A percentile compares a stretch with the other conserved stretches of the same genome.
phyloP scores from a whole-genome alignment of 2,113 vertebrate species.

The Mola mola region DNA sequence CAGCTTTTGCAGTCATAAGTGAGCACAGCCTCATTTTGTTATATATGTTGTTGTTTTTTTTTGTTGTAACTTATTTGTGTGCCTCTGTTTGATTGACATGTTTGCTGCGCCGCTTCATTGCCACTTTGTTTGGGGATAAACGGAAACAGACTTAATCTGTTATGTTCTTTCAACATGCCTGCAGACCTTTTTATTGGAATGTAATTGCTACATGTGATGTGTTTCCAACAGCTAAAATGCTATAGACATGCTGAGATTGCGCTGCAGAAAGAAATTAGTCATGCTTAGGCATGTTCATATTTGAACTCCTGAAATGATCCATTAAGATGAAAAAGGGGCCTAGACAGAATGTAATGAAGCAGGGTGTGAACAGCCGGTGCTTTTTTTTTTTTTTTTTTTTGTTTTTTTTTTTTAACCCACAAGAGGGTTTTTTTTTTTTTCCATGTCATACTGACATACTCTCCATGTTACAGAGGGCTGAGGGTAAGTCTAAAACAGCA shows the following conservation, averaged over 20 bases:
- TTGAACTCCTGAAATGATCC: slow-evolving; percentile 4
- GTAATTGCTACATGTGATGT: background rate
- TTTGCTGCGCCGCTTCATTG: background rate
- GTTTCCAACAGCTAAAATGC: slow-evolving; percentile 1
- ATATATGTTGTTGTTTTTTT: too few relatives aligned
- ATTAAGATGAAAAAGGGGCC: too few relatives aligned
- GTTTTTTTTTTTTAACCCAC: background rate
- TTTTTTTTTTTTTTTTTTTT: slow-evolving; percentile 5
- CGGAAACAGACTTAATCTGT: background rate
- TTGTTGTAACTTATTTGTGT: slow-evolving; percentile 12
- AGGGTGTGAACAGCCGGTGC: background rate
- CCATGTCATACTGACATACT: too few relatives aligned
- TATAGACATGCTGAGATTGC: background rate
- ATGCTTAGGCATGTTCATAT: background rate
- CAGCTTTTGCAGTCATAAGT: slow-evolving; percentile 18
- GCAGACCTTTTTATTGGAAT: slow-evolving; percentile 1
- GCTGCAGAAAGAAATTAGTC: background rate
- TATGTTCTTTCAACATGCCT: slow-evolving; percentile 8
- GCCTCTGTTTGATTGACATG: slow-evolving; percentile 27
- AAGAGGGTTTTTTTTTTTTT: too few relatives aligned
- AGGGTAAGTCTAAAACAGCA: too few relatives aligned
- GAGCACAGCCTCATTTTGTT: slow-evolving; percentile 29
- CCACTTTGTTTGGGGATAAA: slow-evolving; percentile 12
- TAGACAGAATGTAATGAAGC: slow-evolving; percentile 3
- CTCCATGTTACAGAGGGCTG: too few relatives aligned